phyloP scores from a whole-genome alignment of 2,113 vertebrate genomes.

The Manacus vitellinus region DNA sequence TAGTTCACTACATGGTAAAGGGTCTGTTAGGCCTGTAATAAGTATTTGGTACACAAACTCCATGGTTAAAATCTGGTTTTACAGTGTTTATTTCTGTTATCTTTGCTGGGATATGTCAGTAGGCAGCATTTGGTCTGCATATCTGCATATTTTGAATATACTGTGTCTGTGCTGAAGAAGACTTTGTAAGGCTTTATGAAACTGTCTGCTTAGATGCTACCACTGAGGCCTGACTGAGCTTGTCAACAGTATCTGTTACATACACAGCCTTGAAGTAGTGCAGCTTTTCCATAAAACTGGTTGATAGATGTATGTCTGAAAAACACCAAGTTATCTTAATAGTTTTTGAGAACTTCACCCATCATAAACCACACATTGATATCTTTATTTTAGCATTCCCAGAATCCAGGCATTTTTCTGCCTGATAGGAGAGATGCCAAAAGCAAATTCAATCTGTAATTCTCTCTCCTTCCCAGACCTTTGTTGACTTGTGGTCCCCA shows the following conservation, averaged over 20 bases:
- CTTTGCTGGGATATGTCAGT: background rate
- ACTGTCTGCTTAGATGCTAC: background rate
- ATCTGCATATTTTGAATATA: background rate
- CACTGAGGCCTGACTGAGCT: background rate
- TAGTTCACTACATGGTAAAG: background rate
- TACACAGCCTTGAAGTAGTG: background rate
- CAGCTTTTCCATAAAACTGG: background rate
- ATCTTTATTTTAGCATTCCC: conserved; percentile 2
- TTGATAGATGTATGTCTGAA: background rate
- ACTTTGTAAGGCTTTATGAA: background rate
- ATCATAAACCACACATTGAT: background rate
- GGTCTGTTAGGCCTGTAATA: background rate
- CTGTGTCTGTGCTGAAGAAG: background rate
- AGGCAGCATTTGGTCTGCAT: background rate
- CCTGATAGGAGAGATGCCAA: conserved; percentile 36
- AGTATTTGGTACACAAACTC: conserved; percentile 11
- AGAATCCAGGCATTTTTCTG: conserved; percentile 15
- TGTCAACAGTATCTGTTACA: background rate
- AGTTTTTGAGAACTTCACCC: background rate
- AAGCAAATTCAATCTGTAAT: background rate
- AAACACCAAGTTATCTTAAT: background rate
- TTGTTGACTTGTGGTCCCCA: background rate
- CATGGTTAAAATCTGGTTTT: conserved; percentile 2
- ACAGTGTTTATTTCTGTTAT: background rate
- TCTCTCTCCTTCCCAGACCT: conserved; percentile 35